A percentile compares a stretch with the other conserved stretches of the same genome.
phyloP scores from a whole-genome alignment of 2,113 vertebrate genomes.

The Neolamprologus devosi region DNA sequence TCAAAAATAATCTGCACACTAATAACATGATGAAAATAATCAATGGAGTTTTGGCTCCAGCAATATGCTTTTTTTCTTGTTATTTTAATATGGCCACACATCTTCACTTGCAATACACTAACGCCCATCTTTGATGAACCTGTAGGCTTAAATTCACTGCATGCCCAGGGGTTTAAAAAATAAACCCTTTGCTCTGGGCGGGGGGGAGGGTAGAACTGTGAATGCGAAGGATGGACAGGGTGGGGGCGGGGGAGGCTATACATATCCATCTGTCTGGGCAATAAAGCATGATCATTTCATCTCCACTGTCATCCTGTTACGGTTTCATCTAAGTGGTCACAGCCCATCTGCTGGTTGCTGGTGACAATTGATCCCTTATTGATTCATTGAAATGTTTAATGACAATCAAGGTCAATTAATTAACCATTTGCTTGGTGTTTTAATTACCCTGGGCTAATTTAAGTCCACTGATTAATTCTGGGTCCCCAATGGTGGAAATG shows the following conservation, averaged over 20 bases:
- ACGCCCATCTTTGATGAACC: background rate
- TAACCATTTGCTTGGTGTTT: slow-evolving; percentile 50
- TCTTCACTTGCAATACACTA: background rate
- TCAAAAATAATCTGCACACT: background rate
- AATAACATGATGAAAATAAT: background rate
- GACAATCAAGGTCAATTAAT: slow-evolving; percentile 58
- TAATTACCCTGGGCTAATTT: slow-evolving; percentile 67
- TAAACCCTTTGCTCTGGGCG: background rate
- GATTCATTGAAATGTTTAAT: slow-evolving; percentile 62
- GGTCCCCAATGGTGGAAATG: slow-evolving; percentile 35
- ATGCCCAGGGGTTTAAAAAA: slow-evolving; percentile 25
- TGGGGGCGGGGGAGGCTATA: background rate
- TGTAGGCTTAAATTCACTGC: background rate
- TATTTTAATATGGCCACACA: background rate
- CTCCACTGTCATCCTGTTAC: slow-evolving; percentile 43
- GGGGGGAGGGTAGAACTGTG: background rate
- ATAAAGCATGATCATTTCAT: slow-evolving; percentile 32
- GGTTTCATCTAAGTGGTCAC: slow-evolving; percentile 48
- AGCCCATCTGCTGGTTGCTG: slow-evolving; percentile 59
- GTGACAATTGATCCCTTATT: slow-evolving; percentile 62
- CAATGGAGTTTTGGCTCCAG: background rate
- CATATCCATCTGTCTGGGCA: slow-evolving; percentile 58
- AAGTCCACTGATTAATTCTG: slow-evolving; percentile 45
- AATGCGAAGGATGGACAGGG: background rate
- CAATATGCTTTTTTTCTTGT: background rate